These are phyloP conservation scores for Poecilobothrus nobilitatus DNA, from an alignment of 2,888 invertebrate genomes.

Conservation along the genomic window DNA sequence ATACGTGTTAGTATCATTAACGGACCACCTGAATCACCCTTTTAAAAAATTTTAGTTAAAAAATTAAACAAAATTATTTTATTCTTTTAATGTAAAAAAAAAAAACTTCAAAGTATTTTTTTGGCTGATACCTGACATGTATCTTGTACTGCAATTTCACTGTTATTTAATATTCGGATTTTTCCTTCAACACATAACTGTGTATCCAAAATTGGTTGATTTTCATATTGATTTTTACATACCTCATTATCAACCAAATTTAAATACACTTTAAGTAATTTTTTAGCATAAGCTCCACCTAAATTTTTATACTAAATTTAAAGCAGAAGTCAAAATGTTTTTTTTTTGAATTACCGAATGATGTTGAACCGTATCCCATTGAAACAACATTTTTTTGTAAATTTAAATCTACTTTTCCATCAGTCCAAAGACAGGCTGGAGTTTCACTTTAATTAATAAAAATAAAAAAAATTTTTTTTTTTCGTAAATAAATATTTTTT, in stretches of 20 bases:
- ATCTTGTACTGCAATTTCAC: slow-evolving; percentile 24
- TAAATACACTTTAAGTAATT: background rate
- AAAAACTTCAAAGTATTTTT: background rate
- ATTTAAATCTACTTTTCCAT: background rate
- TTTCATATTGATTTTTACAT: slow-evolving; percentile 13
- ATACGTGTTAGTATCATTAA: slow-evolving; percentile 13
- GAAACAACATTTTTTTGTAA: background rate
- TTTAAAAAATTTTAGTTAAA: background rate
- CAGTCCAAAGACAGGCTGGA: background rate
- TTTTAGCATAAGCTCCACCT: background rate
- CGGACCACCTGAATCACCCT: slow-evolving; percentile 28
- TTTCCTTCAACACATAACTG: slow-evolving; percentile 35
- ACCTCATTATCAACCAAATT: background rate
- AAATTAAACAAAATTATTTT: background rate
- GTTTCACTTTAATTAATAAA: background rate
- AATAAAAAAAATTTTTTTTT: no score
- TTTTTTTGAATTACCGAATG: background rate
- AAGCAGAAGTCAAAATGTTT: background rate
- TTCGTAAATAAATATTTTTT: no score
- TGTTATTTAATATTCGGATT: slow-evolving; percentile 10
- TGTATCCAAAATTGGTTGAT: slow-evolving; percentile 23
- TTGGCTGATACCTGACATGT: slow-evolving; percentile 26
- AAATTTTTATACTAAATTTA: background rate
- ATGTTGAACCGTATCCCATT: slow-evolving; percentile 22
- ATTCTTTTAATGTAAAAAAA: background rate